Evolutionary conservation across 2,888 invertebrate genomes (phyloP).

Genomic region (Cheilosia vulpina): DNA sequence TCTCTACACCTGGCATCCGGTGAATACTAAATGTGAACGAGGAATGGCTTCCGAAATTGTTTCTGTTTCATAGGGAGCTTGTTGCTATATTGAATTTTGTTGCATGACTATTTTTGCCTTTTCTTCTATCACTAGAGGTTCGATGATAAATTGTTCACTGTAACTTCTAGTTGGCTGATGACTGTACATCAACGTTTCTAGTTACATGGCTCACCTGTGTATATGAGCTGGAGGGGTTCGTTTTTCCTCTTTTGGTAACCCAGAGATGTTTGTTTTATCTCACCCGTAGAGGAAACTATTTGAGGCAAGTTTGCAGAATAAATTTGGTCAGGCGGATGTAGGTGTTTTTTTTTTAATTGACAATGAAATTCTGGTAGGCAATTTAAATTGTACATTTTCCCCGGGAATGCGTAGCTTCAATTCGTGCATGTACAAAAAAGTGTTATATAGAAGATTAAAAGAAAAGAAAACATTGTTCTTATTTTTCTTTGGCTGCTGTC

Average conservation of each 20-base stretch:
- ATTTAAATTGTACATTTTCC: too few species aligned
- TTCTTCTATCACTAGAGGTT: not conserved
- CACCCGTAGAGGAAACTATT: too few species aligned
- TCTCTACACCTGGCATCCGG: constrained; percentile 30
- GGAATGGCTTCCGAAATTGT: constrained; percentile 9
- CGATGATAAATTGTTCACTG: constrained; percentile 38
- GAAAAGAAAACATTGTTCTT: too few species aligned
- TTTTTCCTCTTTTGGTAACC: not conserved
- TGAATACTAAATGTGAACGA: constrained; percentile 38
- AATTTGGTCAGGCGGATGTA: too few species aligned
- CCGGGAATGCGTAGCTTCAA: too few species aligned
- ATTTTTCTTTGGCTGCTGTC: too few species aligned
- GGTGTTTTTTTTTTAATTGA: too few species aligned
- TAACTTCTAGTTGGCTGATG: constrained; percentile 29
- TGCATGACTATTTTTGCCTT: not conserved
- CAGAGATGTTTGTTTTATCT: too few species aligned
- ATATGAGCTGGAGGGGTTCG: not conserved
- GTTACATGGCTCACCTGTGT: constrained; percentile 1
- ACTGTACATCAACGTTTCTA: constrained; percentile 11
- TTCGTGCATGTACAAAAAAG: too few species aligned
- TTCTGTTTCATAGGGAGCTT: not conserved
- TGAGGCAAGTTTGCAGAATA: too few species aligned
- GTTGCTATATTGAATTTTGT: not conserved
- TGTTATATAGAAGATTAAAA: too few species aligned
- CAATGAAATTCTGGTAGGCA: too few species aligned